Percentiles rank a stretch among this genome's conserved stretches.
Conservation (phyloP, 2,797 vertebrate genomes). For the Pangasius djambal region DNA sequence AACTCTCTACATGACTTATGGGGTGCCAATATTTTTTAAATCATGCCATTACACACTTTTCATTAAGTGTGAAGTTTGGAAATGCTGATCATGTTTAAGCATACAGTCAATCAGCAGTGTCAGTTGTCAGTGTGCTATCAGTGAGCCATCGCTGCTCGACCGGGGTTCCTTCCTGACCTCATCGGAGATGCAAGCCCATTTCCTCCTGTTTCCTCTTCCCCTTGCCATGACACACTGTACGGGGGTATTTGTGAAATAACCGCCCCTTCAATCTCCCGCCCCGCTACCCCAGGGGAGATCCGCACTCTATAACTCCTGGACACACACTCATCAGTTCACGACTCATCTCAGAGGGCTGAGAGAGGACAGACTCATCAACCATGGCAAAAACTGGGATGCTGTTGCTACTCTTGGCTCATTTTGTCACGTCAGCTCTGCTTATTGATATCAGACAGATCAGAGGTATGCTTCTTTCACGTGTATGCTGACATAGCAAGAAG, state of each 20-base stretch:
- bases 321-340: conserved; percentile 53
- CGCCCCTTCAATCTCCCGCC: conserved; percentile 53
- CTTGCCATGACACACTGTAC: conserved; percentile 54
- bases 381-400: conserved; percentile 60
- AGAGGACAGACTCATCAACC: conserved; percentile 50
- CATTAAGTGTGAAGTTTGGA: background rate
- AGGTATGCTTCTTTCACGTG: conserved; percentile 61
- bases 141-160: conserved; percentile 39
- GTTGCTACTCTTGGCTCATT: conserved; percentile 45
- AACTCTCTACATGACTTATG: background rate
- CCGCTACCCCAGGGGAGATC: conserved; percentile 50
- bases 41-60: background rate
- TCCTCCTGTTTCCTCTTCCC: conserved; percentile 73
- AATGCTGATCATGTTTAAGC: background rate
- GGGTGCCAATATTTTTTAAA: conserved; percentile 4
- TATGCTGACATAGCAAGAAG: background rate
- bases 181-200: conserved; percentile 62
- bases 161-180: conserved; percentile 59
- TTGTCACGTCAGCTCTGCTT: conserved; percentile 45
- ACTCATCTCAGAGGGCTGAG: conserved; percentile 37
- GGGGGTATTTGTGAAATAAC: conserved; percentile 45
- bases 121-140: conserved; percentile 22
- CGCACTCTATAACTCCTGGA: conserved; percentile 71
- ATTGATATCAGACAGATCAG: conserved; percentile 53
- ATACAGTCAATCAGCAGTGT: background rate